Percentiles rank a stretch among this genome's conserved stretches.
Evolutionary conservation across 1,140 invertebrate species (phyloP).

Genomic region (Potamilus streckersoni): DNA sequence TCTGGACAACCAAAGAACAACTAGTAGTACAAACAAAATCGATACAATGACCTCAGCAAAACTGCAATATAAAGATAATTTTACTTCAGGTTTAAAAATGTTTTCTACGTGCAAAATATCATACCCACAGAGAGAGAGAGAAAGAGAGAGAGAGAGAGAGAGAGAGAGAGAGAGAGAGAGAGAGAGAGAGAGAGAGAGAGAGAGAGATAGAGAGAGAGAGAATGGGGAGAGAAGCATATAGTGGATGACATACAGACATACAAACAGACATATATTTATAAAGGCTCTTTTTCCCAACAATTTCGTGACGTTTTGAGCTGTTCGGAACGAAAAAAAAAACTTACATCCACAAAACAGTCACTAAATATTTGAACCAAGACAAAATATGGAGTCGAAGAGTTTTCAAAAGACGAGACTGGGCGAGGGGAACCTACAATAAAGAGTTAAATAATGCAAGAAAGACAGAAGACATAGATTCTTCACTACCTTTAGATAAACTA

Average conservation of each 20-base stretch:
- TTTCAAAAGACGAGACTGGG: no score
- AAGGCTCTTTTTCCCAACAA: neutral
- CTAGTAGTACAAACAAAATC: slow-evolving; percentile 80
- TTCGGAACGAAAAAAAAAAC: no score
- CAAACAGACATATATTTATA: neutral
- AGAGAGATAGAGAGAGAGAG: neutral
- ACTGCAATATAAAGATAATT: slow-evolving; percentile 43
- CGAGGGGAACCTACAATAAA: no score
- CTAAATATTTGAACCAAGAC: no score
- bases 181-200: neutral
- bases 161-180: neutral
- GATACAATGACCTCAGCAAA: slow-evolving; percentile 82
- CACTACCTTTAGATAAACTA: no score
- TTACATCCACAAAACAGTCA: no score
- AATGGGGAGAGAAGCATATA: no score
- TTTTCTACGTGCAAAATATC: neutral
- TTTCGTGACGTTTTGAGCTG: neutral
- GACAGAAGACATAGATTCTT: no score
- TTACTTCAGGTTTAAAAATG: neutral
- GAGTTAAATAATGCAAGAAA: no score
- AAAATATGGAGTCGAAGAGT: no score
- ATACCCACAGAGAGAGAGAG: neutral
- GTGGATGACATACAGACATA: no score
- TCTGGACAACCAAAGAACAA: slow-evolving; percentile 89
- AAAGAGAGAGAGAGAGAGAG: neutral